Evolutionary conservation across 1,140 invertebrate genomes (phyloP), one percentile per base, ranked within the genome.

Genomic region (Conopomorpha cramerella): DNA sequence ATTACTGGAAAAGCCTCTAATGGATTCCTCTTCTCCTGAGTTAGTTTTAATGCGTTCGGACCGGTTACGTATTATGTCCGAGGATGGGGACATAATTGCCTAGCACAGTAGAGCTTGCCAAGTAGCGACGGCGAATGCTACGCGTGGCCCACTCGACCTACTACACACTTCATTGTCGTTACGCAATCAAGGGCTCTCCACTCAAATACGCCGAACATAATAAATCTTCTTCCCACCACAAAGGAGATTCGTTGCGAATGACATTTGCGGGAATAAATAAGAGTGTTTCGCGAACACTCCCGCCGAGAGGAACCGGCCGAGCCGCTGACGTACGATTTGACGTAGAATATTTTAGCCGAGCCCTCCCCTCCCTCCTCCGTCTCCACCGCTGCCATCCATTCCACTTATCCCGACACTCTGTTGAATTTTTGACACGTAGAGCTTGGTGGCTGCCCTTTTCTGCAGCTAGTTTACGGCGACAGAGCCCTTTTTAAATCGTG

Each of bases 281-380:
- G 64, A 59, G 60, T 57, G 55, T 74, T 66, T 60, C 55, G 55
- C 50, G 52, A 57, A 71, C 53, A 72, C 63, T 71, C 59, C 55
- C 54, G 42, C 50, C 46, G 62, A 64, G 65, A 66, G 61, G 63
- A 66, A 54, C 59, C 44, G 60, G 53, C n/a, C n/a, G 65, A 68
- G 60, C 62, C 62, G 41, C 64, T 71, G 71, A 76, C 64, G 62
- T 72, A 76, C 65, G 65, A 62, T 76, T 71, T 73, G 66, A 76
- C 59, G 57, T 59, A 58, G 66, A 73, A 71, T 73, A 71, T 76
- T 73, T 71, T 73, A 71, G 67, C 65, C 55, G 58, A 47, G 43
- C 41, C 53, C 46, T 42, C 54, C 54, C 46, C 47, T n/a, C n/a
- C n/a, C n/a, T n/a, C n/a, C n/a, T n/a, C n/a, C n/a, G n/a, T n/a